Conservation (phyloP, 2,797 vertebrate species). For the Clamator glandarius region DNA sequence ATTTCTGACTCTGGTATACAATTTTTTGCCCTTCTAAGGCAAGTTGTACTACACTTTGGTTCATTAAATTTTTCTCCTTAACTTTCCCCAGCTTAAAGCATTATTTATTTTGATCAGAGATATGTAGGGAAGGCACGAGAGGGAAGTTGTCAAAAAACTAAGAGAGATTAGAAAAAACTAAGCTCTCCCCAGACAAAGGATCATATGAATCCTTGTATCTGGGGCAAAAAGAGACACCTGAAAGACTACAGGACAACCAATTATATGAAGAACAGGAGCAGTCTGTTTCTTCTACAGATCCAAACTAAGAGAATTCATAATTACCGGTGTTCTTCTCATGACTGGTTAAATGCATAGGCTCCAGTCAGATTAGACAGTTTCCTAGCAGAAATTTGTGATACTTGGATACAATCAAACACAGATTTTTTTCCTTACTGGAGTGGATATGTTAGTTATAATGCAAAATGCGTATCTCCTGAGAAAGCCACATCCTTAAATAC, state of each 20-base stretch:
- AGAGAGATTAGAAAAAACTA: not conserved
- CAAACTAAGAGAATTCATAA: not conserved
- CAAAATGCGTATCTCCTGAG: not conserved
- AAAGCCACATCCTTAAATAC: not conserved
- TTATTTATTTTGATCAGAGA: conserved; percentile 10
- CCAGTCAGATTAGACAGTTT: not conserved
- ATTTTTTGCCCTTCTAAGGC: not conserved
- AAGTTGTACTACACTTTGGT: not conserved
- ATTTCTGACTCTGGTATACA: not conserved
- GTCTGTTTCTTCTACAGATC: not conserved
- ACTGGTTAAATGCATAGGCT: not conserved
- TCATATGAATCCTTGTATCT: not conserved
- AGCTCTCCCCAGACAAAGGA: not conserved
- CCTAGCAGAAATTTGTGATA: not conserved
- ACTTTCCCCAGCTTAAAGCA: not conserved
- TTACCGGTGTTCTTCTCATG: not conserved
- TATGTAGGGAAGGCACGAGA: not conserved
- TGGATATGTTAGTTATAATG: not conserved
- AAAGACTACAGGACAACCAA: not conserved
- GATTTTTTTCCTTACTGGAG: not conserved
- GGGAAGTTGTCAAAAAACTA: not conserved
- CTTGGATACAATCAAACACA: not conserved
- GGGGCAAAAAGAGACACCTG: not conserved
- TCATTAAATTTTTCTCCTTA: not conserved
- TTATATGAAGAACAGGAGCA: not conserved